Base-by-base conservation (phyloP, 2,797 vertebrate species). In the Oreochromis mossambicus region DNA sequence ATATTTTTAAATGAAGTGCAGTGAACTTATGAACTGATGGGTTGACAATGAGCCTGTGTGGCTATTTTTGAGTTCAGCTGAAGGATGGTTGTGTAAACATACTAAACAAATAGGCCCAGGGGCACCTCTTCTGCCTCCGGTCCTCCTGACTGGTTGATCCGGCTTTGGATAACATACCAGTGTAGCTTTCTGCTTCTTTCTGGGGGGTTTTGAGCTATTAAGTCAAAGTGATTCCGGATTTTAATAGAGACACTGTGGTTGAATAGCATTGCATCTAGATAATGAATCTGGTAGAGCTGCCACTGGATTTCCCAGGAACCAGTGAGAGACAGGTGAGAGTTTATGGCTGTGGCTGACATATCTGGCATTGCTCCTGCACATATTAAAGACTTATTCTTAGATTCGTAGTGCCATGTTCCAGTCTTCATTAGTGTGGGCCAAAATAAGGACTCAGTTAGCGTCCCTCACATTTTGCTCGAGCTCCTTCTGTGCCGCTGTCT, bases 301-400 rank as follows among this genome's bases (percentile, higher is more conserved):
- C 61, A 38, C 61, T 63, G 76, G 76, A 77, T 85, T 56, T 68
- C 15, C 52, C 26, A 80, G n/a, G 54, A 84, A 78, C 21, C 76
- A 36, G 15, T 15, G 26, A 58, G 61, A 84, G 15, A 75, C 21
- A n/a, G 79, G 70, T 77, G 82, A 41, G 55, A 36, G 68, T 80
- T 78, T 66, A 76, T 77, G 34, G 46, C 46, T 26, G n/a, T 48
- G 75, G 9, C 41, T 54, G 21, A 75, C 77, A 29, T 52, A 63
- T 81, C 36, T 50, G 82, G 15, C 48, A 68, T 19, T 54, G 70
- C 41, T 46, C 36, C 41, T 75, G 61, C 68, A 46, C 36, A 83
- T 76, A 43, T 80, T 83, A 36, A 79, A 48, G 36, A 50, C 54
- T 43, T 77, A 77, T 75, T 78, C 80, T 78, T 80, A 70, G 73